Base-by-base conservation (phyloP, 1,140 invertebrate genomes). In the Hylaeus anthracinus region DNA sequence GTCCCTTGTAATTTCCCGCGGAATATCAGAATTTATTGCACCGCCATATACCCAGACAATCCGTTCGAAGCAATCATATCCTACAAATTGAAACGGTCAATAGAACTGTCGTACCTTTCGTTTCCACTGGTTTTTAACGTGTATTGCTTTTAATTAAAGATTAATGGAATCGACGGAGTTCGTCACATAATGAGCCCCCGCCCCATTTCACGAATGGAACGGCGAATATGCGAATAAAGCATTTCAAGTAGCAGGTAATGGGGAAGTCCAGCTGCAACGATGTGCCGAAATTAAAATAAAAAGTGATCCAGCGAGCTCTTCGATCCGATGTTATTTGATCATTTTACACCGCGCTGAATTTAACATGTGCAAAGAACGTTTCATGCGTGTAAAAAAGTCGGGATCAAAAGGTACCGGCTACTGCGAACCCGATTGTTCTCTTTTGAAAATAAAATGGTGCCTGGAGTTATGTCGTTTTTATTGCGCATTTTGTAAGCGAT, bases 21-120 rank as follows among this genome's bases (percentile, higher is more conserved):
- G 37, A 8, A 48, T 53, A 15, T 26, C 55, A 45, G 72, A 73
- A 79, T 79, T 73, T 73, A 79, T 79, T 45, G 60, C 48, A 9
- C 5, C n/a, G 39, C 69, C 26, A 6, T 39, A 51, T 37, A 5
- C 45, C 45, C 48, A 15, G 76, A 39, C 69, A 63, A 56, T 64
- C 51, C 41, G 48, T 39, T 64, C 39, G 3, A 1, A 43, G 41
- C 14, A 51, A 72, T 64, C 70, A 64, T 79, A 72, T 48, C 48
- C 15, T 48, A 8, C 48, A 64, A 72, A 79, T 79, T 79, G 60
- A 79, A 64, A 79, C 56, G 60, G 76, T 61, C 76, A 70, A 41
- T 70, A 12, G 43, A 48, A 60, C 66, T 10, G 43, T 39, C 56
- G 45, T 51, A 41, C 10, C 8, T 77, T 78, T 43, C 51, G 41